phyloP scores from a whole-genome alignment of 92 coral and sea anemone species.

The Bergia sp. region DNA sequence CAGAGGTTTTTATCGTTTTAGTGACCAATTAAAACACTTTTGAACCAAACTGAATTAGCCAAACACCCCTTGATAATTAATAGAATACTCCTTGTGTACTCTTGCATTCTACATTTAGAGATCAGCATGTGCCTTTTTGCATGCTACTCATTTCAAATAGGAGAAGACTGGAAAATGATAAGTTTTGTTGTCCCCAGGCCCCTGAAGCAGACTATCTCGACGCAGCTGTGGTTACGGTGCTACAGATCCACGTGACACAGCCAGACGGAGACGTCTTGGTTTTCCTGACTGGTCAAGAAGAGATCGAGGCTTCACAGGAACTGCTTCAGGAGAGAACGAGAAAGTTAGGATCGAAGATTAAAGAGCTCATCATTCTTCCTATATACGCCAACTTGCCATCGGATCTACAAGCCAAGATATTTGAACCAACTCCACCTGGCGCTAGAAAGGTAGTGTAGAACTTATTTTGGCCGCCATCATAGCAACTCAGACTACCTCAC shows the following conservation, averaged over 20 bases:
- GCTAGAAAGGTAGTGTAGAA: conserved; percentile 80
- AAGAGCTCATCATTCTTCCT: conserved; percentile 91
- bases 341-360: conserved; percentile 96
- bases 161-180: neutral
- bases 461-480: neutral
- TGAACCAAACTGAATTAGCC: too few relatives aligned
- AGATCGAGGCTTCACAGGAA: conserved; percentile 95
- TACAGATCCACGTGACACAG: conserved; percentile 98
- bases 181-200: conserved; percentile 65
- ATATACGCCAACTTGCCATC: conserved; percentile 98
- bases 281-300: conserved; percentile 97
- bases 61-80: too few relatives aligned
- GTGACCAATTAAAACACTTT: too few relatives aligned
- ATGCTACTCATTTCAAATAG: too few relatives aligned
- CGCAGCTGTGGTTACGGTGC: conserved; percentile 95
- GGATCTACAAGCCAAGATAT: conserved; percentile 97
- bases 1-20: neutral
- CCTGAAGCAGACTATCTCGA: conserved; percentile 99
- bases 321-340: conserved; percentile 92
- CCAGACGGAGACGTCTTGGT: conserved; percentile 93
- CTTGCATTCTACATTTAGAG: too few relatives aligned
- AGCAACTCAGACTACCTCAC: neutral
- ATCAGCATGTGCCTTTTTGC: too few relatives aligned
- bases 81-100: too few relatives aligned
- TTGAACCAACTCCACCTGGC: conserved; percentile 99